phyloP scores from a whole-genome alignment of 2,888 invertebrate genomes.

The Nemurella pictetii region DNA sequence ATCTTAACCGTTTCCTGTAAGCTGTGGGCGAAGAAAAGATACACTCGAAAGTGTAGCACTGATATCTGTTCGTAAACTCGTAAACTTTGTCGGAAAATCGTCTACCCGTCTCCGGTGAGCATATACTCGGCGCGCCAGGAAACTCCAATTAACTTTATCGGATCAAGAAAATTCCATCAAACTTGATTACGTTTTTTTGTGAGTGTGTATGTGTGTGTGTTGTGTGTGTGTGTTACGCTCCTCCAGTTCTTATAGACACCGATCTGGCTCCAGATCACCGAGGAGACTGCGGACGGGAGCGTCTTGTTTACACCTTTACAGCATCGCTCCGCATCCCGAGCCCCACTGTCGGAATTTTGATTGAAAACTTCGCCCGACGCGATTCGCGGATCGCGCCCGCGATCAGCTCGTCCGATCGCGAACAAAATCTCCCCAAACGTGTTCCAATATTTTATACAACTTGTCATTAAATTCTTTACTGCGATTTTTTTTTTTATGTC shows the following conservation, averaged over 20 bases:
- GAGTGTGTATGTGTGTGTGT: too few relatives aligned
- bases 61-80: background rate
- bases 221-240: too few relatives aligned
- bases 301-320: too few relatives aligned
- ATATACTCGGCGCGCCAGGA: background rate
- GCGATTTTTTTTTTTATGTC: background rate
- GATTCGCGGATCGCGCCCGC: background rate
- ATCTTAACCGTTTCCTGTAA: too few relatives aligned
- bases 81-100: background rate
- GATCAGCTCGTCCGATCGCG: background rate
- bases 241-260: too few relatives aligned
- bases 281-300: too few relatives aligned
- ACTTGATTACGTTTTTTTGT: background rate
- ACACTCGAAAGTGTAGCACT: background rate
- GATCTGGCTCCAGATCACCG: too few relatives aligned
- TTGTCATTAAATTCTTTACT: background rate
- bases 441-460: background rate
- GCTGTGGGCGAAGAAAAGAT: too few relatives aligned
- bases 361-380: background rate
- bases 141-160: background rate
- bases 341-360: background rate
- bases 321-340: too few relatives aligned
- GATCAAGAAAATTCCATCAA: background rate
- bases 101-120: background rate
- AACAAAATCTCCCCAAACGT: too few relatives aligned